A percentile compares a stretch with the other conserved stretches of the same genome.
phyloP scores from a whole-genome alignment of 2,888 invertebrate species.

The Dendrolimus pini region DNA sequence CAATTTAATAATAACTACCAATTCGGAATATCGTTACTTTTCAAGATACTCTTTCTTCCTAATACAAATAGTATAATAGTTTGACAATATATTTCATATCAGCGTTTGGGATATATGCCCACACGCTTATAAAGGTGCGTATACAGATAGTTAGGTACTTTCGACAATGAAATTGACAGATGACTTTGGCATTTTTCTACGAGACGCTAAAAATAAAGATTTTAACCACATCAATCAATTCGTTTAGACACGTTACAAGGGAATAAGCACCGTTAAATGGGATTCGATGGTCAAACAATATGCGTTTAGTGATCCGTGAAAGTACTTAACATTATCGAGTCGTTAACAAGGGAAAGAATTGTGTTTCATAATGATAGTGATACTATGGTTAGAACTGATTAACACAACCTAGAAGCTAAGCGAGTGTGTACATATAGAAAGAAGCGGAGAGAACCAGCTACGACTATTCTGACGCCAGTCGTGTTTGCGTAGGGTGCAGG shows the following conservation, averaged over 20 bases:
- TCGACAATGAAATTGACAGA: too few species aligned
- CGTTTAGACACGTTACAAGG: not conserved
- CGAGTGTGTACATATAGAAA: slow-evolving; percentile 43
- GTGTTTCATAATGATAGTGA: slow-evolving; percentile 59
- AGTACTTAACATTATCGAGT: slow-evolving; percentile 51
- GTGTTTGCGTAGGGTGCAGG: slow-evolving; percentile 45
- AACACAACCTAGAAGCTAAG: slow-evolving; percentile 50
- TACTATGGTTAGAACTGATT: slow-evolving; percentile 62
- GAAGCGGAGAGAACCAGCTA: slow-evolving; percentile 37
- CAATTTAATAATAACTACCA: too few species aligned
- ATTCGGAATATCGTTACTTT: too few species aligned
- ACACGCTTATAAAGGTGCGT: too few species aligned
- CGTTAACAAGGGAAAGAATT: slow-evolving; percentile 62
- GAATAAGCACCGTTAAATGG: not conserved
- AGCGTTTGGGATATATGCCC: too few species aligned
- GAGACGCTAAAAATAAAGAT: too few species aligned
- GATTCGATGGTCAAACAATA: slow-evolving; percentile 28
- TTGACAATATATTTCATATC: too few species aligned
- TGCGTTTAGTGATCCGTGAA: slow-evolving; percentile 37
- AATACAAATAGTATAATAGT: too few species aligned
- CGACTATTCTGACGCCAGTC: slow-evolving; percentile 41
- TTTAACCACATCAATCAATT: too few species aligned
- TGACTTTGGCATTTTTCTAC: too few species aligned
- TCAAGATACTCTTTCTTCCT: too few species aligned
- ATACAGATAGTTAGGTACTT: too few species aligned